Evolutionary conservation across 2,888 invertebrate genomes (phyloP).

Genomic region (Ennomos quercinarius): DNA sequence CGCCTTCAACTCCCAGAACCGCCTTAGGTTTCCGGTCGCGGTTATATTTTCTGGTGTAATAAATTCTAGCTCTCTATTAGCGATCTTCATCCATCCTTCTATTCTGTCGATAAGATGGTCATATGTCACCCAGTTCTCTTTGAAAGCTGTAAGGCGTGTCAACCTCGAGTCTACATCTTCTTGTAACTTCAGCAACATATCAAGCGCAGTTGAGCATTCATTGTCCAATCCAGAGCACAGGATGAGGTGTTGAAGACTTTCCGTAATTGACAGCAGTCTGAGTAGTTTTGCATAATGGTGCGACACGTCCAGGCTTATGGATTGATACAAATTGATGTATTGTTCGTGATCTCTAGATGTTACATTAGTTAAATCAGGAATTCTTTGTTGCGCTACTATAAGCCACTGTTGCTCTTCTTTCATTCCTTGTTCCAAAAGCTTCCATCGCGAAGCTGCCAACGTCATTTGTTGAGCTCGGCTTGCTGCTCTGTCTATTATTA

Average conservation of each 20-base stretch:
- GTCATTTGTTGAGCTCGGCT: constrained; percentile 93
- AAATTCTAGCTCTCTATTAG: constrained; percentile 88
- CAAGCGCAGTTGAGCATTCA: constrained; percentile 89
- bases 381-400: constrained; percentile 92
- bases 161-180: constrained; percentile 91
- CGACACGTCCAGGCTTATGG: constrained; percentile 91
- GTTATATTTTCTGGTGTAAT: constrained; percentile 88
- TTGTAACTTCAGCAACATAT: constrained; percentile 89
- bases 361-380: constrained; percentile 92
- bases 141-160: constrained; percentile 89
- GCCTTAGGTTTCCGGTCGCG: constrained; percentile 89
- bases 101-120: constrained; percentile 90
- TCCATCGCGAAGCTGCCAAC: constrained; percentile 94
- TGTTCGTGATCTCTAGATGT: constrained; percentile 94
- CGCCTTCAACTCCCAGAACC: constrained; percentile 95
- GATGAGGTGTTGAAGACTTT: constrained; percentile 90
- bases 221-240: constrained; percentile 91
- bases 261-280: constrained; percentile 90
- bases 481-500: constrained; percentile 92
- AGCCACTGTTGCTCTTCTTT: constrained; percentile 94
- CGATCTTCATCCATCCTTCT: constrained; percentile 91
- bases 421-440: constrained; percentile 91
- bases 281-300: constrained; percentile 92
- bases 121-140: constrained; percentile 91
- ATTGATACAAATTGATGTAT: constrained; percentile 93